These are phyloP conservation scores for Phylloscopus collybita DNA, from an alignment of 2,797 vertebrate species.

Conservation along the genomic window DNA sequence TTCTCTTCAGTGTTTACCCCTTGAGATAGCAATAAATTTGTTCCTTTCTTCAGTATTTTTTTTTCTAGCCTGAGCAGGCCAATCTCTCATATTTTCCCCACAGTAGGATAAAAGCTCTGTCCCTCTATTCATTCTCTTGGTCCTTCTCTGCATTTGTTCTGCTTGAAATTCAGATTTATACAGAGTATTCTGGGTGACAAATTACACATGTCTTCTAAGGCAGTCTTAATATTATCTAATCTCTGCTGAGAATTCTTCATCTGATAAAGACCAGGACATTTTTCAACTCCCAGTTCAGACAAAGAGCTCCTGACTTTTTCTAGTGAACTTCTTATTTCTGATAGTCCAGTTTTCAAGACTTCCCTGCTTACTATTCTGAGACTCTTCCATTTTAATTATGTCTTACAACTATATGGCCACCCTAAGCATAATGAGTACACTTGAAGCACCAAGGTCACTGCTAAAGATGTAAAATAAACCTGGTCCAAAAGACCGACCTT, in stretches of 20 bases:
- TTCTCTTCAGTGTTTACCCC: conserved; percentile 1
- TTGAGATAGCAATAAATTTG: neutral
- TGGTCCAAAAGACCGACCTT: neutral
- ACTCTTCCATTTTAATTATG: neutral
- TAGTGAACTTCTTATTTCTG: neutral
- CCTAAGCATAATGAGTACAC: neutral
- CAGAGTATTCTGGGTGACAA: neutral
- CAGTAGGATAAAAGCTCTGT: neutral
- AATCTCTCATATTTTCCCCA: neutral
- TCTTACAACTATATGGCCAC: neutral
- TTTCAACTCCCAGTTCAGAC: neutral
- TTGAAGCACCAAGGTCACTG: neutral
- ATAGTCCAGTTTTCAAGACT: neutral
- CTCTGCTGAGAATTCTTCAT: conserved; percentile 5
- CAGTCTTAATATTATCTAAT: neutral
- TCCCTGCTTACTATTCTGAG: neutral
- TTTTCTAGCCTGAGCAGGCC: neutral
- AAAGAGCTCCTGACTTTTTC: neutral
- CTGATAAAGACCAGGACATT: neutral
- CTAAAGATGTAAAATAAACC: neutral
- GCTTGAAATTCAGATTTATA: conserved; percentile 28
- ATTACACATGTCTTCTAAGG: neutral
- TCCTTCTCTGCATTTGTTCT: neutral
- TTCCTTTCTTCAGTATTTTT: neutral
- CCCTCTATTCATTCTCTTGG: neutral